Percentiles rank a stretch among this genome's conserved stretches.
phyloP scores from a whole-genome alignment of 2,888 invertebrate genomes.

The Cryptus armator region DNA sequence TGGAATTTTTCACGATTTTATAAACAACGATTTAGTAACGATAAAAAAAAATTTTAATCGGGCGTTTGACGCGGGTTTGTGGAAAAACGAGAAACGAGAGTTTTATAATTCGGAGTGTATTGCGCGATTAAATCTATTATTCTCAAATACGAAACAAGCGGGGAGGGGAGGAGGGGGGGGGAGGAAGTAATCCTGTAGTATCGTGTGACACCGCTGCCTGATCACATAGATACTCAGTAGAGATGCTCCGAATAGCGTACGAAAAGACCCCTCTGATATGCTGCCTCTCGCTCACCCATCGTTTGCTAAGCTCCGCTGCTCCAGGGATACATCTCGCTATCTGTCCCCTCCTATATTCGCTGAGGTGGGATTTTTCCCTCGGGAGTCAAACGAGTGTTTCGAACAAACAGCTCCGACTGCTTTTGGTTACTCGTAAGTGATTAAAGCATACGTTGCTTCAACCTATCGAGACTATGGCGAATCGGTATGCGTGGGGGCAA shows the following conservation, averaged over 20 bases:
- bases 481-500: constrained; percentile 7
- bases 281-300: constrained; percentile 41
- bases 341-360: constrained; percentile 58
- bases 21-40: not conserved
- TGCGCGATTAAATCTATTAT: constrained; percentile 37
- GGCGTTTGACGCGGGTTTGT: not conserved
- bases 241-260: constrained; percentile 18
- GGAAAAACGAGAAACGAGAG: not conserved
- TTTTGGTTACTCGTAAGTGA: constrained; percentile 76
- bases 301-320: constrained; percentile 51
- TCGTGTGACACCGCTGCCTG: constrained; percentile 49
- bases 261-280: constrained; percentile 39
- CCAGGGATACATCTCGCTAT: constrained; percentile 36
- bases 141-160: constrained; percentile 19
- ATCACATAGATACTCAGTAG: constrained; percentile 21
- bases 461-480: constrained; percentile 40
- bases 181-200: constrained; percentile 5
- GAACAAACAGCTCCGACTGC: constrained; percentile 68
- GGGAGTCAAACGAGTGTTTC: constrained; percentile 69
- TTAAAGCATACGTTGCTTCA: constrained; percentile 74
- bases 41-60: not conserved
- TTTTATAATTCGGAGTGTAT: constrained; percentile 6
- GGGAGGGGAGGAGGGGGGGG: not conserved
- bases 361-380: constrained; percentile 76
- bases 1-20: not conserved